These are phyloP conservation scores for Isotomurus palustris DNA, from an alignment of 2,888 invertebrate species.

Conservation along the genomic window DNA sequence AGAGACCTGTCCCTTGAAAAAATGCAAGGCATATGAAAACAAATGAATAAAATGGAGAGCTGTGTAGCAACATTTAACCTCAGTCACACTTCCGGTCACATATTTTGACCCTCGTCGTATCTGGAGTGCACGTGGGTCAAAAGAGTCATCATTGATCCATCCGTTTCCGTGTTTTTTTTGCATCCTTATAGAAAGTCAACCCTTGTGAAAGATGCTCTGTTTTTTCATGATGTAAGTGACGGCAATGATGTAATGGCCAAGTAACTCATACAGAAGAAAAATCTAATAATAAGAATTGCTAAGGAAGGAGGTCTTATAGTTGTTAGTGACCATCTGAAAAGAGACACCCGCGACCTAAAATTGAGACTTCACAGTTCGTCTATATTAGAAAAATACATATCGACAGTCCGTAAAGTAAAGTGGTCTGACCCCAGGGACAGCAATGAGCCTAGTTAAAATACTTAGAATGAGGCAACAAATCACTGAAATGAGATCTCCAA, in stretches of 20 bases:
- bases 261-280: neutral
- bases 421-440: slow-evolving; percentile 13
- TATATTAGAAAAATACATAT: neutral
- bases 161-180: slow-evolving; percentile 24
- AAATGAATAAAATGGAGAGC: slow-evolving; percentile 13
- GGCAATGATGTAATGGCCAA: too few species aligned
- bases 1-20: slow-evolving; percentile 5
- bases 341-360: slow-evolving; percentile 7
- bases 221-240: too few species aligned
- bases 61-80: slow-evolving; percentile 39
- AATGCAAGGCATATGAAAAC: slow-evolving; percentile 6
- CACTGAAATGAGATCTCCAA: slow-evolving; percentile 22
- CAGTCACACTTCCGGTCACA: slow-evolving; percentile 47
- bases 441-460: slow-evolving; percentile 14
- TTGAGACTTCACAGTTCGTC: slow-evolving; percentile 7
- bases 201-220: too few species aligned
- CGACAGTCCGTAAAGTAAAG: slow-evolving; percentile 1
- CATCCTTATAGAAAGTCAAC: too few species aligned
- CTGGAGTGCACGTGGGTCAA: slow-evolving; percentile 47
- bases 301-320: too few species aligned
- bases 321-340: slow-evolving; percentile 13
- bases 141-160: slow-evolving; percentile 27
- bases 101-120: slow-evolving; percentile 44
- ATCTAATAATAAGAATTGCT: neutral
- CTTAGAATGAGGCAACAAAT: slow-evolving; percentile 34